phyloP scores from a whole-genome alignment of 2,113 vertebrate species.

The Gavialis gangeticus region DNA sequence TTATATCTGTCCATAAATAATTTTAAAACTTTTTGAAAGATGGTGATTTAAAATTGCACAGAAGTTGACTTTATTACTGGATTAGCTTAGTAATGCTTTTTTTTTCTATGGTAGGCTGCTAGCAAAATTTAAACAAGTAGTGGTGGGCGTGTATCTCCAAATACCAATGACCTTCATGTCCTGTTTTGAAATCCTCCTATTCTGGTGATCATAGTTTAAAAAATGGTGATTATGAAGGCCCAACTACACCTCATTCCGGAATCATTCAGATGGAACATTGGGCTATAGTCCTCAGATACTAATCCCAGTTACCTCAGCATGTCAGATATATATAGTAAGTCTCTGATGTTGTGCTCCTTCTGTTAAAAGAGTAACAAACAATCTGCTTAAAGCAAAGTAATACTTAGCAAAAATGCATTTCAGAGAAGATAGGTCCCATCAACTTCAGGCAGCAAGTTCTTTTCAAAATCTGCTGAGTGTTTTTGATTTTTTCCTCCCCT shows the following conservation, averaged over 20 bases:
- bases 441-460: neutral
- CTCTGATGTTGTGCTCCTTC: neutral
- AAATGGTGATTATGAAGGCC: neutral
- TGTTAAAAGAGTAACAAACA: neutral
- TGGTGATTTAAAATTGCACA: slow-evolving; percentile 48
- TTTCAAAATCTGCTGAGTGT: neutral
- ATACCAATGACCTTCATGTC: neutral
- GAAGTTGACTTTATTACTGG: slow-evolving; percentile 24
- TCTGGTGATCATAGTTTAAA: neutral
- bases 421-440: neutral
- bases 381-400: neutral
- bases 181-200: neutral
- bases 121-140: neutral
- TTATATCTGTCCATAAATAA: slow-evolving; percentile 79
- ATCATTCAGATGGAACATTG: neutral
- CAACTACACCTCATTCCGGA: neutral
- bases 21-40: slow-evolving; percentile 62
- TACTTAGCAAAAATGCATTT: neutral
- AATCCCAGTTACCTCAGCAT: neutral
- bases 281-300: neutral
- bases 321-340: neutral
- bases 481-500: neutral
- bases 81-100: slow-evolving; percentile 17
- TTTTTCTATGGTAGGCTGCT: neutral
- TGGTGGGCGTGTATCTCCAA: neutral